Evolutionary conservation across 2,888 invertebrate genomes (phyloP), one percentile per base, ranked within the genome.

Genomic region (Lasioglossum villosulum): DNA sequence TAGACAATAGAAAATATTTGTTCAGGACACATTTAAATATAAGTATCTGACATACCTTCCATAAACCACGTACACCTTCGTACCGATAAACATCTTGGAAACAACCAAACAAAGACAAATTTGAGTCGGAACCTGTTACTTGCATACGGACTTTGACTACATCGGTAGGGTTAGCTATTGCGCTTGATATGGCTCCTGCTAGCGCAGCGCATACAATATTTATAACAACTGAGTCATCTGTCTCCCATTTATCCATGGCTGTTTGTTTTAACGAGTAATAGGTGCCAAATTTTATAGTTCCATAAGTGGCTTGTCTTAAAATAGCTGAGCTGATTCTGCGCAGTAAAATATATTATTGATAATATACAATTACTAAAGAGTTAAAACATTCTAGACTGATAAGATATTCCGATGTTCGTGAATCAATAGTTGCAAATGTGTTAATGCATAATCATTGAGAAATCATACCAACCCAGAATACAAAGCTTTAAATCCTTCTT

Each of bases 61-160:
- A 99, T 88, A 99, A 96, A 42, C 99, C 99, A 80, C 97, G 96
- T 79, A 97, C 91, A 75, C 99, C 99, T 95, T 99, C 99, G 91
- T 97, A 96, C 86, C 96, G 96, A 95, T 98, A 98, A 83, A 99
- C 98, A 92, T 98, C 97, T 83, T 96, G 95, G 95, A 99, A 98
- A 92, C 98, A 98, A n/a, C 97, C 96, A 66, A 97, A 95, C 89
- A 99, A 95, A 3, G 95, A 93, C 66, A 93, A 89, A 82, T 95
- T 94, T 68, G 95, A 91, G 73, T 94, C 93, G 34, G 94, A 91
- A 73, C 96, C 96, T 75, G 95, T 95, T 37, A 98, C 97, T 96
- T 99, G 99, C 98, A 99, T 98, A 85, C 99, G 97, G 88, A 99
- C 99, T 96, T 99, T 99, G 52, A 99, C 96, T 72, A 99, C 99